Percentiles rank a stretch among this genome's conserved stretches.
Evolutionary conservation across 1,140 invertebrate genomes (phyloP).

Genomic region (Aphelinus atriplicis): DNA sequence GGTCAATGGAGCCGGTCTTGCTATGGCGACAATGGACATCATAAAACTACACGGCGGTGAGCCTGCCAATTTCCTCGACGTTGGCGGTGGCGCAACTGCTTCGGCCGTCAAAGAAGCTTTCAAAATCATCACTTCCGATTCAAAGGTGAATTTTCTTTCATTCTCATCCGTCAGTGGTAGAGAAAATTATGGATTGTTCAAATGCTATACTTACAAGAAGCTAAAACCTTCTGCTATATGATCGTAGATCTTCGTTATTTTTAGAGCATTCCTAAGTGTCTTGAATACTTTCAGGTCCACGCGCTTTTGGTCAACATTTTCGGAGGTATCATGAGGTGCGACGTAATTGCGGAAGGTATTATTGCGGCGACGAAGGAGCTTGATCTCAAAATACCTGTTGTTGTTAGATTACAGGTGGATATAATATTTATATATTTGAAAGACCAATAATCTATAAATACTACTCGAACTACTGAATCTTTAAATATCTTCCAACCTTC

Average conservation of each 20-base stretch:
- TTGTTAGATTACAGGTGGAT: constrained; percentile 92
- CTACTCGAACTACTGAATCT: constrained; percentile 1
- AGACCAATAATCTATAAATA: background rate
- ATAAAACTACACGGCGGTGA: constrained; percentile 93
- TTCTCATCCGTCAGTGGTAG: too few species aligned
- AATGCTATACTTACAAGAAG: too few species aligned
- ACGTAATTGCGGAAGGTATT: constrained; percentile 95
- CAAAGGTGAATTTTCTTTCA: constrained; percentile 73
- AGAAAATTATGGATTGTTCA: too few species aligned
- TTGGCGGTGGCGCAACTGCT: constrained; percentile 94
- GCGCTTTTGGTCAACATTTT: constrained; percentile 99
- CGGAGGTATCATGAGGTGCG: constrained; percentile 99
- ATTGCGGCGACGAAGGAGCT: constrained; percentile 89
- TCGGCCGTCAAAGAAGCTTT: constrained; percentile 94
- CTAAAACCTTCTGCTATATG: too few species aligned
- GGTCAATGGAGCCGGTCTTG: constrained; percentile 97
- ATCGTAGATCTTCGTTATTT: constrained; percentile 3
- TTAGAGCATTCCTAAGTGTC: constrained; percentile 22
- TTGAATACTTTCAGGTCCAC: constrained; percentile 52
- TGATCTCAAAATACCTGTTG: constrained; percentile 85
- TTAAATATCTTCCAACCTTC: background rate
- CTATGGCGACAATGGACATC: constrained; percentile 99
- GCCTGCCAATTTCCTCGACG: constrained; percentile 96
- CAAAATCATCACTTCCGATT: constrained; percentile 90
- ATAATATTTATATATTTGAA: background rate